phyloP scores from a whole-genome alignment of 2,797 vertebrate genomes.

The Apodemus agrarius region DNA sequence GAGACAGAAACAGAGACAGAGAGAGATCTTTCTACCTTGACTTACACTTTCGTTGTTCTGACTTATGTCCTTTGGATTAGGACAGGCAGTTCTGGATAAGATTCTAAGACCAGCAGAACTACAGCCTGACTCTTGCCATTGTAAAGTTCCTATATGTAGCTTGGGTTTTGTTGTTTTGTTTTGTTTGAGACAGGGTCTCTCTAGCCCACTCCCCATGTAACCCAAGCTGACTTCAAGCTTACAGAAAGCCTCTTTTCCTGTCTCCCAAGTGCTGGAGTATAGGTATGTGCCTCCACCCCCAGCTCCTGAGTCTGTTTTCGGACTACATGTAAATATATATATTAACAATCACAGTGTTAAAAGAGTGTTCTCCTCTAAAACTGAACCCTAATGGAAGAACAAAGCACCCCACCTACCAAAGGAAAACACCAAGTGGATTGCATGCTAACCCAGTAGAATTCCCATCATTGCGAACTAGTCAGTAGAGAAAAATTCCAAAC shows the following conservation, averaged over 20 bases:
- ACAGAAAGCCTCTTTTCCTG: neutral
- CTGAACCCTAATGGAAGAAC: neutral
- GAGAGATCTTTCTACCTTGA: no score
- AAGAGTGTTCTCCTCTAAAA: neutral
- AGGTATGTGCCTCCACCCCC: neutral
- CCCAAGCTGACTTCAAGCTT: neutral
- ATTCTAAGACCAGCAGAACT: neutral
- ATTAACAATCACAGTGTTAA: neutral
- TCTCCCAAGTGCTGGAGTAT: neutral
- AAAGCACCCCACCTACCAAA: neutral
- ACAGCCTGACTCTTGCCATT: neutral
- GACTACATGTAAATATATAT: neutral
- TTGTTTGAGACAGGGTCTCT: neutral
- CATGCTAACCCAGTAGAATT: slow-evolving; percentile 18
- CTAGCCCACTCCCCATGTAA: neutral
- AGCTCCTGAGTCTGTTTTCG: neutral
- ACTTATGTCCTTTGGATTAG: neutral
- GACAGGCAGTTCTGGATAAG: neutral
- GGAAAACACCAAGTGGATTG: neutral
- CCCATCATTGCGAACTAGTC: neutral
- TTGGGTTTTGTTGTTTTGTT: neutral
- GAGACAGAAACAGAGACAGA: neutral
- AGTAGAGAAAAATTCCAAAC: slow-evolving; percentile 26
- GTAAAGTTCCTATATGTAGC: neutral
- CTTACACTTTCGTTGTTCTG: neutral